Evolutionary conservation across 1,140 invertebrate genomes (phyloP), one percentile per base, ranked within the genome.

Genomic region (Zelostemma sp.): DNA sequence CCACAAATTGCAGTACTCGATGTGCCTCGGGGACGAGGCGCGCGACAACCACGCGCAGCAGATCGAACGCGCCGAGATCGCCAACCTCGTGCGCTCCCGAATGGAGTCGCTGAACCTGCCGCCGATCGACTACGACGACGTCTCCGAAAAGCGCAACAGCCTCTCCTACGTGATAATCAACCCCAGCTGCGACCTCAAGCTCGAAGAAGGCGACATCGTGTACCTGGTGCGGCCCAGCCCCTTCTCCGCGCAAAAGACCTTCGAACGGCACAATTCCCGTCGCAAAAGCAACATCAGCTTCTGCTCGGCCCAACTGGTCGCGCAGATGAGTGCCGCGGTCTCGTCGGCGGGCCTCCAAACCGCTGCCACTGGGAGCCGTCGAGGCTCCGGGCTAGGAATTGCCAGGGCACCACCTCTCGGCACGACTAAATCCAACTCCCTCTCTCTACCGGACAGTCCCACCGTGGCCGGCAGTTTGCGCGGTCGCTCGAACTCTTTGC

Each of bases 131-230:
- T 97, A 97, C 81, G 95, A 96, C 82, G 95, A 97, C 79, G 93
- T 95, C 2, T 95, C 93, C 54, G 94, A 97, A 81, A 96, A 97
- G 84, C 87, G 95, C 33, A 95, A 93, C 85, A 94, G 91, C 64
- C 88, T 99, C 5, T 98, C 96, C 1, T 99, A 98, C 85, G 97
- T 99, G 53, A 98, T 99, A 73, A 99, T 99, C 76, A 99, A 99
- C 81, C 97, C 97, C 0, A 96, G 94, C 80, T 98, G 96, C 87
- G 97, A 99, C 86, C 88, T 99, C 0, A 96, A 96, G 80, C 88
- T 99, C 47, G 95, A 98, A 85, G 93, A 97, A 79, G 97, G 96
- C 35, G 97, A 99, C 86, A 93, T 99, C 43, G 94, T 99, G 91
- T 97, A 95, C 64, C 84, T 96, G 65, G 93, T 97, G 6, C 88